Evolutionary conservation across 2,113 vertebrate species (phyloP), one percentile per base, ranked within the genome.

Genomic region (Chlamydotis undulata): DNA sequence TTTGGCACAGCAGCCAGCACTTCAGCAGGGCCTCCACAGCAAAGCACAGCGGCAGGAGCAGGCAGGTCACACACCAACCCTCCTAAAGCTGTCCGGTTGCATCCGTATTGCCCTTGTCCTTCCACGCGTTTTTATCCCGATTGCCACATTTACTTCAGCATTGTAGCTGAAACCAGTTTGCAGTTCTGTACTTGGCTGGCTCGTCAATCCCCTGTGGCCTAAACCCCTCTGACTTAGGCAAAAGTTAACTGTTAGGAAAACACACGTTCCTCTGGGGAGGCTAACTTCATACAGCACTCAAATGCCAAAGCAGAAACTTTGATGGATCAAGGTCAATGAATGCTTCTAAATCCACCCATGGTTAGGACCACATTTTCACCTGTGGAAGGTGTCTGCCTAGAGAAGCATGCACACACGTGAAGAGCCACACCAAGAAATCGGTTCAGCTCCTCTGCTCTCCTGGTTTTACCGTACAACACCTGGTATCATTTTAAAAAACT

Each of bases 21-120:
- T 28, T 78, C 67, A 19, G 37, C 3, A 29, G n/a, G 29, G 12
- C 16, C 63, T 67, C 41, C 18, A 26, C 18, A 10, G 33, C 4
- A 21, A 73, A 57, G 63, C 35, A 33, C 33, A 43, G n/a, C 0
- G 1, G 21, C 6, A 8, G 41, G 12, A 45, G n/a, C 0, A 0
- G 10, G 61, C 33, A 50, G 84, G 47, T 31, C 2, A 6, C 11
- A 4, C 1, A 35, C 35, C 31, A 71, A 47, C 33, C 13, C 19
- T 57, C 31, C 47, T 37, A 29, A 53, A 80, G 37, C n/a, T 39
- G 16, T 28, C 59, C 70, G 55, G 21, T 59, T 59, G 86, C 41
- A 37, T 26, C 33, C 39, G 1, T 4, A 10, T 57, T 0, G 0
- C 23, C 60, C 18, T n/a, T 49, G 24, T 35, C 22, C 6, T 71